Evolutionary conservation across 2,888 invertebrate species (phyloP), one percentile per base, ranked within the genome.

Genomic region (Pycnomerus fuliginosus): DNA sequence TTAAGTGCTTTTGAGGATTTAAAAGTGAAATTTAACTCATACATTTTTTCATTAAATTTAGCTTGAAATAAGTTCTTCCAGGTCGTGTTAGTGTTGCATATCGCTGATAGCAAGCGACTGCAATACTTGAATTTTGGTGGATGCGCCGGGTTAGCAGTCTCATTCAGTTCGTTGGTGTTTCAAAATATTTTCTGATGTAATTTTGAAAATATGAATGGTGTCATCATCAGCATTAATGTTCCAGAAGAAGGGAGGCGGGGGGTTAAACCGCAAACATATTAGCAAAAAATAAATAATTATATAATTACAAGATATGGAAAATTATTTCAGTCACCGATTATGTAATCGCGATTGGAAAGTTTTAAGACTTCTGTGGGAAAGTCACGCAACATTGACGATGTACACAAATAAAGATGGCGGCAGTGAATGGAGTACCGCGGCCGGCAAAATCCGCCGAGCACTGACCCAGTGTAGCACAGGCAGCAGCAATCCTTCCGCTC

Each of bases 401-500:
- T 27, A 31, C 10, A 22, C 31, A 17, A 30, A 40, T 34, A 27
- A 34, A 23, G 35, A 30, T 34, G 33, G 24, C 46, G 42, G 46
- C 46, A 46, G 35, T 41, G 35, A 43, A 39, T 37, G 42, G 34
- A 42, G 47, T 24, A 37, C 35, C 43, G 51, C 52, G 45, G 51
- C 52, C 44, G 49, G 50, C 57, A 49, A 52, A 34, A 52, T 53
- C 59, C 52, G 53, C 50, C 55, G 51, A 58, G 55, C 54, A 59
- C 59, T 59, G 59, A 59, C 59, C 59, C 55, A 58, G 52, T 54
- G 38, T 23, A 31, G 25, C 39, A 31, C 30, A 31, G 36, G 55
- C 54, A 45, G 53, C 52, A 44, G 44, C 44, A 50, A 47, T 52
- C 39, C 52, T 48, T 46, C 50, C 50, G 35, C 43, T 55, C 50